Base-by-base conservation (phyloP, 2,797 vertebrate species). In the Calcarius lapponicus region DNA sequence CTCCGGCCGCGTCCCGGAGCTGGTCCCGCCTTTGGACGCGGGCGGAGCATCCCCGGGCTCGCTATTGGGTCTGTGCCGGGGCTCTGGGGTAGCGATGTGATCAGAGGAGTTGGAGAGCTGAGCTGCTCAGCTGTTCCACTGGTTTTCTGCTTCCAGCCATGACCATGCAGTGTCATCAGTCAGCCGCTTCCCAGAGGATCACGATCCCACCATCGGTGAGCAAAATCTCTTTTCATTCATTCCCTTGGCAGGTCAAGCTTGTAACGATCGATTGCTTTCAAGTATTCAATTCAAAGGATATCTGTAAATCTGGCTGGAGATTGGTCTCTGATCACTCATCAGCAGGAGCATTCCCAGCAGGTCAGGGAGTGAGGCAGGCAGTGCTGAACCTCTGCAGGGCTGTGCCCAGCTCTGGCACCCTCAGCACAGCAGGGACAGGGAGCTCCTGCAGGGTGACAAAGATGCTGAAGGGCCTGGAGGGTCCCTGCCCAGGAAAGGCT, bases 111-210 rank as follows among this genome's bases (percentile, higher is more conserved):
- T 25, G 17, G 8, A n/a, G 25, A 18, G 16, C 54, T 11, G 38
- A 38, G 64, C 36, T 26, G 54, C 51, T 58, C 36, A 60, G 1
- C 5, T 34, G 17, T 17, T 25, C 17, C 29, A n/a, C 32, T 17
- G 43, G 3, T n/a, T n/a, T 95, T 62, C 73, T 83, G 53, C 62
- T 93, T 89, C 66, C 84, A 99, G 98, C 98, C 53, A 99, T 99
- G 98, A 99, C 98, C 80, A 99, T 99, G 98, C 98, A 99, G 97
- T 99, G n/a, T 99, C 94, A 99, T 99, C 96, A 98, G 98, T 58
- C 98, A 99, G n/a, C 92, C 97, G 98, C 1, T 99, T 99, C 61
- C 98, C 98, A 1, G 98, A 99, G 92, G 98, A 99, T 16, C 98
- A 99, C 1, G 98, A 99, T 75, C 98, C 98, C 66, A 99, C 98